These are phyloP conservation scores for Thunnus albacares DNA, from an alignment of 2,797 vertebrate species.

Conservation along the genomic window DNA sequence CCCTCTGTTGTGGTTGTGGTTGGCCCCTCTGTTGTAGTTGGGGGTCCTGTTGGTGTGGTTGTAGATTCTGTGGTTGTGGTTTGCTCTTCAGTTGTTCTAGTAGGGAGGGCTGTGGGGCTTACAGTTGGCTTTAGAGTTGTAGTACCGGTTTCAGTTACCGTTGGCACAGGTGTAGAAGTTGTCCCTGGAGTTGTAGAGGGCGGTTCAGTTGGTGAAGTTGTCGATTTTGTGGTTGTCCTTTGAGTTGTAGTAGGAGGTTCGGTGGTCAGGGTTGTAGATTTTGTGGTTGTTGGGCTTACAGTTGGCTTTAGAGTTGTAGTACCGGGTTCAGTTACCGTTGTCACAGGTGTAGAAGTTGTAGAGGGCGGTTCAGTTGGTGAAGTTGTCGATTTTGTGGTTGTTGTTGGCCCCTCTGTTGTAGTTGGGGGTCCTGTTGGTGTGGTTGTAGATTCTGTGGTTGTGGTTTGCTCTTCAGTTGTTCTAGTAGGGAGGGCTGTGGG, in stretches of 20 bases:
- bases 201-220: too few relatives aligned
- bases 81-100: background rate
- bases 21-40: background rate
- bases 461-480: background rate
- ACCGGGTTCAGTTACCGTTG: too few relatives aligned
- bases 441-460: slow-evolving; percentile 7
- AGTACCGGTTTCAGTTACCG: background rate
- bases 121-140: background rate
- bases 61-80: slow-evolving; percentile 11
- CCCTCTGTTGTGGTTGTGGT: background rate
- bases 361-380: too few relatives aligned
- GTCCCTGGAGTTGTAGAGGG: background rate
- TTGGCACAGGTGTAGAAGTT: background rate
- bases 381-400: background rate
- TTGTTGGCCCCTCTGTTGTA: background rate
- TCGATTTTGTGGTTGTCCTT: too few relatives aligned
- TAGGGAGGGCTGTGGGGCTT: background rate
- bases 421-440: background rate
- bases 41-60: background rate
- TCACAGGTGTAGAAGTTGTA: too few relatives aligned
- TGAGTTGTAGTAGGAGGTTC: background rate
- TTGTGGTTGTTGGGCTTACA: too few relatives aligned
- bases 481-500: background rate
- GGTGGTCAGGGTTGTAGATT: background rate
- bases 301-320: too few relatives aligned